Evolutionary conservation across 2,888 invertebrate genomes (phyloP), one percentile per base, ranked within the genome.

Genomic region (Antitype chi): DNA sequence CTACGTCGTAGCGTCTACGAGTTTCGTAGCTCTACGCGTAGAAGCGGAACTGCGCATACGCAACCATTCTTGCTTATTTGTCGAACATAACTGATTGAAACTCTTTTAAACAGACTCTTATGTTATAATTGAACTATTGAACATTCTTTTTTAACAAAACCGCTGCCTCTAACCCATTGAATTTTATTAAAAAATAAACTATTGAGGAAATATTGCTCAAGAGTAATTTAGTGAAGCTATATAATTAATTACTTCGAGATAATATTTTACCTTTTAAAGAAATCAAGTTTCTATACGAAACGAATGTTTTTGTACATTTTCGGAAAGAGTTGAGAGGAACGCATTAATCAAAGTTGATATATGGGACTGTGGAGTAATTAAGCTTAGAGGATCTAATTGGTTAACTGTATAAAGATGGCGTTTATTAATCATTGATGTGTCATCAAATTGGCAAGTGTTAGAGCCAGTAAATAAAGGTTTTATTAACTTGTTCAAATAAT

Each of bases 1-100:
- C 85, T 88, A 85, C 88, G 85, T 62, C 92, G 93, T 93, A 93
- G 93, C 91, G 47, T 95, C 95, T 95, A 95, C 95, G 94, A 93
- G 89, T 89, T 90, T 92, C 94, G 95, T 95, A 95, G 94, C 93
- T 92, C 94, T 93, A 86, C 89, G 86, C 82, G 81, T 75, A 81
- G 85, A 85, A 90, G 89, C 92, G 91, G 89, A 92, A 92, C 87
- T 86, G 87, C 87, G 87, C 88, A 82, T 85, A 78, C 88, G 85
- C 82, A 81, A 71, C 71, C 87, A 89, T 90, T 90, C 87, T 87
- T 82, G 78, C 84, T 87, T 88, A 89, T 88, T 90, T 87, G 84
- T 81, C 77, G 63, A 85, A 75, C 80, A 74, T 72, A 81, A 81
- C 66, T 76, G 70, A 81, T 85, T 79, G 74, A 78, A 80, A 66